These are phyloP conservation scores for Coreius guichenoti DNA, from an alignment of 2,797 vertebrate genomes.

Conservation along the genomic window DNA sequence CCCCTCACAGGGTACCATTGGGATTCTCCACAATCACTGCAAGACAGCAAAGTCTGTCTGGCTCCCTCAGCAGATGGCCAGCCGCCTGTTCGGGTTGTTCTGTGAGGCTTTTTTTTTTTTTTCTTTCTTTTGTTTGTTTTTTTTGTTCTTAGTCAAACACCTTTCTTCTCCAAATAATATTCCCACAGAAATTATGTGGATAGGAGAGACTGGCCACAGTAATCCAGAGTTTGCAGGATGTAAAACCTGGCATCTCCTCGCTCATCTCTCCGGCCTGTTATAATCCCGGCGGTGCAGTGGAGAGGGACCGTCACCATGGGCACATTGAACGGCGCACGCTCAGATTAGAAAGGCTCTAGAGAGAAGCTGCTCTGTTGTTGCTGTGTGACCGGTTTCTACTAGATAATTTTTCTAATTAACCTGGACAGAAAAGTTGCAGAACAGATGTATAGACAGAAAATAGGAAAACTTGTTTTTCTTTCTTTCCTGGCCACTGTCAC, in stretches of 20 bases:
- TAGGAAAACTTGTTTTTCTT: slow-evolving; percentile 68
- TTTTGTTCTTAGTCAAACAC: slow-evolving; percentile 32
- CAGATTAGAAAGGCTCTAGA: slow-evolving; percentile 84
- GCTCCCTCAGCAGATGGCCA: slow-evolving; percentile 53
- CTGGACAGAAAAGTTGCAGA: slow-evolving; percentile 76
- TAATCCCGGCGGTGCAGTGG: slow-evolving; percentile 37
- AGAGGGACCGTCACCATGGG: slow-evolving; percentile 70
- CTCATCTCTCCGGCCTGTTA: neutral
- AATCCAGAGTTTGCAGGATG: slow-evolving; percentile 11
- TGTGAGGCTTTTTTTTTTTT: slow-evolving; percentile 22
- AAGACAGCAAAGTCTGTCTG: slow-evolving; percentile 47
- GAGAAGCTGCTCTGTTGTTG: slow-evolving; percentile 74
- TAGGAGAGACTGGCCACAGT: neutral
- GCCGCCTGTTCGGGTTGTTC: slow-evolving; percentile 45
- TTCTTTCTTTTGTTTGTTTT: neutral
- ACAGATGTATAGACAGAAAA: slow-evolving; percentile 72
- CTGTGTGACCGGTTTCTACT: slow-evolving; percentile 79
- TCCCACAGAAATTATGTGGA: slow-evolving; percentile 37
- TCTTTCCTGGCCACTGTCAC: slow-evolving; percentile 46
- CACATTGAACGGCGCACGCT: slow-evolving; percentile 74
- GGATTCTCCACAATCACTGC: slow-evolving; percentile 28
- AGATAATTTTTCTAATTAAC: slow-evolving; percentile 98
- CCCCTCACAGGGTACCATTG: slow-evolving; percentile 12
- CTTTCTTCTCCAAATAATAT: slow-evolving; percentile 31
- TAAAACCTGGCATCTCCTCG: slow-evolving; percentile 34